These are phyloP conservation scores for Metallyticus violacea DNA, from an alignment of 2,888 invertebrate species.

Conservation along the genomic window DNA sequence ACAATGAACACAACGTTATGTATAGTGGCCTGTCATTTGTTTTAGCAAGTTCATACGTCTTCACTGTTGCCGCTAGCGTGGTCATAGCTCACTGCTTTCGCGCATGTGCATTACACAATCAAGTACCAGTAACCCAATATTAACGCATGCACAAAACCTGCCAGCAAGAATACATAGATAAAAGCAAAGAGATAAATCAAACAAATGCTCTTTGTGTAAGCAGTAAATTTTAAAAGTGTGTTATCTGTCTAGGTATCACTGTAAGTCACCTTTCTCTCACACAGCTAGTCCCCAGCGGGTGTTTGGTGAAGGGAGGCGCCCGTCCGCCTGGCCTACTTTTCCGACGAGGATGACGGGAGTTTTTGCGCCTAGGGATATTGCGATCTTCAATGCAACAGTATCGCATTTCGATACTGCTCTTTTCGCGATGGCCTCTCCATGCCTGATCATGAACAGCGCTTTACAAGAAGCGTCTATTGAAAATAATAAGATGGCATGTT, in stretches of 20 bases:
- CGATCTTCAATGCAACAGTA: not conserved
- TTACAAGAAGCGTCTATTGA: no score
- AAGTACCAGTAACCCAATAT: not conserved
- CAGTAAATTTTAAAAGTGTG: no score
- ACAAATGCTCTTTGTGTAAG: not conserved
- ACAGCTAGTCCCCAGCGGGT: not conserved
- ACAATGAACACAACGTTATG: no score
- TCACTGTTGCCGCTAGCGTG: not conserved
- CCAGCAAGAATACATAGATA: no score
- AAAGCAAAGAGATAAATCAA: not conserved
- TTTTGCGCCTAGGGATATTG: not conserved
- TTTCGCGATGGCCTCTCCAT: not conserved
- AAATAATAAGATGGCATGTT: no score
- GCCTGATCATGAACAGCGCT: no score
- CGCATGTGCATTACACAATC: not conserved
- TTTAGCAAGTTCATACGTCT: not conserved
- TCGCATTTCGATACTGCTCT: not conserved
- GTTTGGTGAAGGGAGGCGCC: not conserved
- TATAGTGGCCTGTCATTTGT: not conserved
- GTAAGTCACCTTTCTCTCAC: not conserved
- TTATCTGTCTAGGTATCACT: not conserved
- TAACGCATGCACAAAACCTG: no score
- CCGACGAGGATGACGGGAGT: not conserved
- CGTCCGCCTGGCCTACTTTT: not conserved
- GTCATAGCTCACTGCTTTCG: no score